A percentile compares a stretch with the other conserved stretches of the same genome.
Evolutionary conservation across 2,797 vertebrate genomes (phyloP).

Genomic region (Cyclura pinguis): DNA sequence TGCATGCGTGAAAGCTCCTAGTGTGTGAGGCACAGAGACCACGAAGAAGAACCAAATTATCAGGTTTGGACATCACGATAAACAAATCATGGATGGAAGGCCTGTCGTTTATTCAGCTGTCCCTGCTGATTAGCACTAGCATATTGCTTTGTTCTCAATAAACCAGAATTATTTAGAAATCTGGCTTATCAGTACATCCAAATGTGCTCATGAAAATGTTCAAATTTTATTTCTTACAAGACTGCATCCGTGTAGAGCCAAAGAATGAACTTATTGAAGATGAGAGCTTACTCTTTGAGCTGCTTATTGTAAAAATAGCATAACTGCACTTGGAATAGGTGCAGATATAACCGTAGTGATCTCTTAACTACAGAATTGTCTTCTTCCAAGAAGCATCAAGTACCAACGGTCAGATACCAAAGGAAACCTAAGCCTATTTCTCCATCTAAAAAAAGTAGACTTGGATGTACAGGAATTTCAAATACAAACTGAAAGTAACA

Average conservation of each 20-base stretch:
- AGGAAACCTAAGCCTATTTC: background rate
- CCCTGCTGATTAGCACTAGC: background rate
- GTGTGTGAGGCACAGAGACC: too few relatives aligned
- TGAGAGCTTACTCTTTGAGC: background rate
- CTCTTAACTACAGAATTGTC: background rate
- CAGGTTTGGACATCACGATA: background rate
- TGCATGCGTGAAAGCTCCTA: too few relatives aligned
- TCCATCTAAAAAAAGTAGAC: background rate
- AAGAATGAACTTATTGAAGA: background rate
- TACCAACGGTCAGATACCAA: background rate
- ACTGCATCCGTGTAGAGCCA: background rate
- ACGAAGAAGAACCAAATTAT: too few relatives aligned
- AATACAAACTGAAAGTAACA: slow-evolving; percentile 9
- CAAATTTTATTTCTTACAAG: background rate
- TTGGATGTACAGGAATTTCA: background rate
- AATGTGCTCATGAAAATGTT: too few relatives aligned
- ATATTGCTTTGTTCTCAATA: background rate
- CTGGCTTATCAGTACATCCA: background rate
- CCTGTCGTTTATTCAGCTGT: background rate
- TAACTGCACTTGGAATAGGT: background rate
- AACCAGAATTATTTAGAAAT: background rate
- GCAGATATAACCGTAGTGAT: background rate
- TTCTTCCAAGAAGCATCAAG: background rate
- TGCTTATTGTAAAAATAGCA: background rate
- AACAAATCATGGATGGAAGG: background rate